Evolutionary conservation across 2,797 vertebrate genomes (phyloP).

Genomic region (Notoglanidium macrostoma): DNA sequence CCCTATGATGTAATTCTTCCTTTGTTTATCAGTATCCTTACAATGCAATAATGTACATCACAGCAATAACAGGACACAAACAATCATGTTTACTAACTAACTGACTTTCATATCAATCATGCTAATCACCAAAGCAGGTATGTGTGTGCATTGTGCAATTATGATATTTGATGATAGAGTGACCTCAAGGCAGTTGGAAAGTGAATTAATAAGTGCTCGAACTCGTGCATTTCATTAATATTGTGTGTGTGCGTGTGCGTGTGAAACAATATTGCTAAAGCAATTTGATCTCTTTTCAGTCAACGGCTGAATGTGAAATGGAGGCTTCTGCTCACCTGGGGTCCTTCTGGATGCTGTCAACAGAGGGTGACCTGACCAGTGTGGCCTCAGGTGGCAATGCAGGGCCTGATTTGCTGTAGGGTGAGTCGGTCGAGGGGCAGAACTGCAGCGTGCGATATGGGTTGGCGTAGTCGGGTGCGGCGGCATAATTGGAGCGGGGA

Average conservation of each 20-base stretch:
- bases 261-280: neutral
- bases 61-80: conserved; percentile 19
- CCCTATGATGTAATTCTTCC: conserved; percentile 19
- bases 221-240: conserved; percentile 36
- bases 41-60: conserved; percentile 38
- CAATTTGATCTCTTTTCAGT: neutral
- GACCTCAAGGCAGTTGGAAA: conserved; percentile 35
- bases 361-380: conserved; percentile 94
- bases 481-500: conserved; percentile 92
- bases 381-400: conserved; percentile 93
- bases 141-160: conserved; percentile 14
- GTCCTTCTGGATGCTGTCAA: conserved; percentile 99
- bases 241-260: neutral
- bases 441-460: conserved; percentile 99
- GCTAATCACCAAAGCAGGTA: neutral
- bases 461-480: conserved; percentile 85
- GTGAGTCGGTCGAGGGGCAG: conserved; percentile 96
- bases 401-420: conserved; percentile 98
- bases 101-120: conserved; percentile 27
- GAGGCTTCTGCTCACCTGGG: conserved; percentile 83
- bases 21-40: conserved; percentile 18
- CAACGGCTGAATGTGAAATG: conserved; percentile 15
- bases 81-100: conserved; percentile 30
- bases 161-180: neutral
- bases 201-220: conserved; percentile 17